phyloP scores from a whole-genome alignment of 2,113 vertebrate genomes.

The Dasyurus viverrinus region DNA sequence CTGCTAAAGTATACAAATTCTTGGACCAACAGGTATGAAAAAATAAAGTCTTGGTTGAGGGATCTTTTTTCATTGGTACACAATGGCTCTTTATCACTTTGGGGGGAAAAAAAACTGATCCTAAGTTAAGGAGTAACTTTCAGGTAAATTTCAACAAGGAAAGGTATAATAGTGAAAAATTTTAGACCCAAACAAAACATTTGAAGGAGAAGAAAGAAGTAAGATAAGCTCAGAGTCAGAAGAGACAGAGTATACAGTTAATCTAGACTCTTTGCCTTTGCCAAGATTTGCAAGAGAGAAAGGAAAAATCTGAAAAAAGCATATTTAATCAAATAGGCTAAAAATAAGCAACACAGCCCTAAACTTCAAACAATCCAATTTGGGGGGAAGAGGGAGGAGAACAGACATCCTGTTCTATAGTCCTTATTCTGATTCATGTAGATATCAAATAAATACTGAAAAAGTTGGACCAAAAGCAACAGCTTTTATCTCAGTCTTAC shows the following conservation, averaged over 20 bases:
- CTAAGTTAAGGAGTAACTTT: neutral
- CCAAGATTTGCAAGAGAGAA: too few species aligned
- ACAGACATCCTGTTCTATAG: too few species aligned
- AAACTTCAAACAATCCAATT: neutral
- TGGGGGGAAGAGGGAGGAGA: too few species aligned
- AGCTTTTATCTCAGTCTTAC: too few species aligned
- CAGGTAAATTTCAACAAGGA: neutral
- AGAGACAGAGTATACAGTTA: too few species aligned
- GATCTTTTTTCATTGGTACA: neutral
- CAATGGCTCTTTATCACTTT: constrained; percentile 13
- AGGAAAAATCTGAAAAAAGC: too few species aligned
- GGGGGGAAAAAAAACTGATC: constrained; percentile 23
- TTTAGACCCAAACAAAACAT: neutral
- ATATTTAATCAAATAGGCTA: too few species aligned
- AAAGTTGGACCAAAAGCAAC: too few species aligned
- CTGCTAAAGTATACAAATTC: neutral
- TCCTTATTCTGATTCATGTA: too few species aligned
- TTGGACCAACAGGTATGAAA: neutral
- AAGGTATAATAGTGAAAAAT: neutral
- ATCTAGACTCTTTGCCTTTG: too few species aligned
- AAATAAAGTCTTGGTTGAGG: neutral
- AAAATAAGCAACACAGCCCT: too few species aligned
- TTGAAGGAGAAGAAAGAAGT: neutral
- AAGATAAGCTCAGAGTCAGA: neutral
- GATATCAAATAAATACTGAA: too few species aligned